Percentiles rank a stretch among this genome's conserved stretches.
These are phyloP conservation scores for Tricholaema leucomelas DNA, from an alignment of 2,113 vertebrate species.

Conservation along the genomic window DNA sequence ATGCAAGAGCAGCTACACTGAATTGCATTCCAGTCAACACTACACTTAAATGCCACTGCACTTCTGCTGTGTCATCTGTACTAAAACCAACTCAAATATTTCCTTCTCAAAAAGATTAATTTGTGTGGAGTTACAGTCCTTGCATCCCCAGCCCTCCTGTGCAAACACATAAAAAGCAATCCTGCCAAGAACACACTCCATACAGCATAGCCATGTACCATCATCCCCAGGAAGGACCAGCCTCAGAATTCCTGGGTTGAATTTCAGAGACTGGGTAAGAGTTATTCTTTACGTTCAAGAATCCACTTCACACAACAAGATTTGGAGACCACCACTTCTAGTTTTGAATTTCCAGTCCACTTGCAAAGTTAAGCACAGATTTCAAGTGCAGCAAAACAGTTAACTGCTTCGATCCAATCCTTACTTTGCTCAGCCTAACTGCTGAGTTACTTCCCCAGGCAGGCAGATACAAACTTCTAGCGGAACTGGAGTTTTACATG, in stretches of 20 bases:
- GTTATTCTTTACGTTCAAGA: slow-evolving; percentile 19
- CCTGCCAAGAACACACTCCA: not conserved
- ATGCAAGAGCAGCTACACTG: not conserved
- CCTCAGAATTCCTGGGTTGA: not conserved
- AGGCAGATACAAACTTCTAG: slow-evolving; percentile 30
- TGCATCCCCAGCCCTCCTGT: not conserved
- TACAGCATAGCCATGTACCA: not conserved
- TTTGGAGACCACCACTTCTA: not conserved
- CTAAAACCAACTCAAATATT: not conserved
- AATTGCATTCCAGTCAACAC: fast-evolving
- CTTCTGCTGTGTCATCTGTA: not conserved
- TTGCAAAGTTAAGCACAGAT: not conserved
- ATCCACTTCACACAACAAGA: not conserved
- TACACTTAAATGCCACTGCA: not conserved
- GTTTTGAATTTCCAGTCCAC: not conserved
- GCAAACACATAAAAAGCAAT: not conserved
- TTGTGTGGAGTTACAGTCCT: not conserved
- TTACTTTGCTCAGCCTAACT: slow-evolving; percentile 11
- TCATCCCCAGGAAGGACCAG: not conserved
- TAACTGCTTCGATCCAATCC: not conserved
- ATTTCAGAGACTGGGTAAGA: slow-evolving; percentile 19
- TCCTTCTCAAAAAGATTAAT: not conserved
- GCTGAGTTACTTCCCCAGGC: not conserved
- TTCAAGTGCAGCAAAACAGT: not conserved
- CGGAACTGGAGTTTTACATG: not conserved